Evolutionary conservation across 2,113 vertebrate genomes (phyloP).

Genomic region (Chamaea fasciata): DNA sequence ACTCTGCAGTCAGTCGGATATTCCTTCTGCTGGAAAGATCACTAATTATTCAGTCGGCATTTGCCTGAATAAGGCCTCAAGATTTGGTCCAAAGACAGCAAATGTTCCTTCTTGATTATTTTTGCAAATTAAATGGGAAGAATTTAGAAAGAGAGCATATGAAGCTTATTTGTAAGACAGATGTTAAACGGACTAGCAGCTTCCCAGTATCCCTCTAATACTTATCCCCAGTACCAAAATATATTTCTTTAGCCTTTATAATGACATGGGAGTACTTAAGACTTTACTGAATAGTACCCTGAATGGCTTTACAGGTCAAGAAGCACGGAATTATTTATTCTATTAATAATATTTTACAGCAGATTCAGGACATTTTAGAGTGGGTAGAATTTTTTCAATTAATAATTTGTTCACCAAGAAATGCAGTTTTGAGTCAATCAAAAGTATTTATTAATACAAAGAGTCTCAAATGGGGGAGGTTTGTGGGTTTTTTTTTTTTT

Average conservation of each 20-base stretch:
- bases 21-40: constrained; percentile 35
- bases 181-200: constrained; percentile 63
- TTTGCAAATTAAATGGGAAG: constrained; percentile 54
- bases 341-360: neutral
- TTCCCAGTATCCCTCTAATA: constrained; percentile 59
- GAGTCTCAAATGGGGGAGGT: neutral
- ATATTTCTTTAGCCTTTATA: constrained; percentile 41
- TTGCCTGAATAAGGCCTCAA: constrained; percentile 46
- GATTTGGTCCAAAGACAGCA: constrained; percentile 48
- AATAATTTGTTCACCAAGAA: neutral
- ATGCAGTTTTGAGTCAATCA: neutral
- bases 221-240: constrained; percentile 59
- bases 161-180: constrained; percentile 69
- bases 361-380: neutral
- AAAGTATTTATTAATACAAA: neutral
- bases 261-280: constrained; percentile 1
- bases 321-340: constrained; percentile 1
- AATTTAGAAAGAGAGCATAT: constrained; percentile 63
- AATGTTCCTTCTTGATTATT: constrained; percentile 54
- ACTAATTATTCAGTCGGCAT: constrained; percentile 4
- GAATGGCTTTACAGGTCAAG: neutral
- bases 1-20: neutral
- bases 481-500: neutral
- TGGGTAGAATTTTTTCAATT: neutral
- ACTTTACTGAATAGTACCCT: neutral